Percentiles rank a stretch among this genome's conserved stretches.
Conservation (phyloP, 2,113 vertebrate genomes). For the Orcinus orca region DNA sequence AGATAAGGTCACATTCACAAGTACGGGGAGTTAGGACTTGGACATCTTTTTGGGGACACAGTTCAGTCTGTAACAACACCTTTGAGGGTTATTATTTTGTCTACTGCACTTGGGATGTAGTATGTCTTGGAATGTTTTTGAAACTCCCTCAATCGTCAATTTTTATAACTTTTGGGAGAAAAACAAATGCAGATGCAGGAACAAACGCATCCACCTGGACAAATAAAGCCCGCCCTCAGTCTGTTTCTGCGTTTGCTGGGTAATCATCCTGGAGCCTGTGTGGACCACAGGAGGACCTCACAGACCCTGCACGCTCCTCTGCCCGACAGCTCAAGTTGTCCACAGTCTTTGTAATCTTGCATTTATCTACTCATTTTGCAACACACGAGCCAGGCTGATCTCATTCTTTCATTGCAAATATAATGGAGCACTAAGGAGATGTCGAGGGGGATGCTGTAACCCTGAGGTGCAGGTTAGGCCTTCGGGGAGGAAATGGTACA, state of each 20-base stretch:
- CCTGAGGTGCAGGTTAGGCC: background rate
- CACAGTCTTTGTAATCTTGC: background rate
- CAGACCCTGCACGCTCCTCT: background rate
- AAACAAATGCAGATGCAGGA: background rate
- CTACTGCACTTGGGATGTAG: background rate
- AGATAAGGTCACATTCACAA: background rate
- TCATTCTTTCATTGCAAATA: background rate
- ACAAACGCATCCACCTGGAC: no score
- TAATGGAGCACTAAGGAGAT: background rate
- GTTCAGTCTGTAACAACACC: background rate
- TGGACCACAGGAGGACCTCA: background rate
- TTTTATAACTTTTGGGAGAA: background rate
- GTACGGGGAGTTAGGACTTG: background rate
- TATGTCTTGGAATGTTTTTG: background rate
- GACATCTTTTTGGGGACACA: background rate
- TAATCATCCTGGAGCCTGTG: background rate
- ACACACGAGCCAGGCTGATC: background rate
- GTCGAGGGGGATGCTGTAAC: no score
- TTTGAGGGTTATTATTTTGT: background rate
- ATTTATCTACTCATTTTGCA: background rate
- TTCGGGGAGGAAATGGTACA: background rate
- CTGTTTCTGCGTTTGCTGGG: background rate
- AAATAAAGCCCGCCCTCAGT: background rate
- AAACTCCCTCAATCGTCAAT: background rate
- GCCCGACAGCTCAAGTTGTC: fast-evolving